Percentiles rank a stretch among this genome's conserved stretches.
Evolutionary conservation across 2,888 invertebrate species (phyloP).

Genomic region (Tenthredo scrophulariae): DNA sequence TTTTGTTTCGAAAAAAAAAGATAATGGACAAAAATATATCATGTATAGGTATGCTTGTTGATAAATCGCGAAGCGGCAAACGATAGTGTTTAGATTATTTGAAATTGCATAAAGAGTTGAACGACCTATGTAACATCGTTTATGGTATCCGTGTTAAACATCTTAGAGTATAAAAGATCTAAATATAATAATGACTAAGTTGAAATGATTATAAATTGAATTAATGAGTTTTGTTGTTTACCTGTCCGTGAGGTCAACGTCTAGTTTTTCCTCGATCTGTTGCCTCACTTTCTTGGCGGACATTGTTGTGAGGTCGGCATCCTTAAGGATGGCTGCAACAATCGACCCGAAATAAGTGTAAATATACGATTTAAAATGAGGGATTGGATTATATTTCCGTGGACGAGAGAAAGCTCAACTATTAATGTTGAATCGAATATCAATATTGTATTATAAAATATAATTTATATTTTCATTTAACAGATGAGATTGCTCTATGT

Average conservation of each 20-base stretch:
- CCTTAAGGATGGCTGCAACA: slow-evolving; percentile 89
- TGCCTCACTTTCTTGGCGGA: slow-evolving; percentile 94
- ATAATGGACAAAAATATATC: too few relatives aligned
- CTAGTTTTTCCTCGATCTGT: slow-evolving; percentile 90
- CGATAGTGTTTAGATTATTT: neutral
- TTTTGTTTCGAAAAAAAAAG: neutral
- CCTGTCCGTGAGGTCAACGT: slow-evolving; percentile 86
- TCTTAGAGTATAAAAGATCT: neutral
- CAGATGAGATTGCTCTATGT: neutral
- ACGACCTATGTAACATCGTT: neutral
- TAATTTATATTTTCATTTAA: neutral
- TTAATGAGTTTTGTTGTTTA: slow-evolving; percentile 65
- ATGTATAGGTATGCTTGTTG: neutral
- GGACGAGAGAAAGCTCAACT: neutral
- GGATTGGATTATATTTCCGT: too few relatives aligned
- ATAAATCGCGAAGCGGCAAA: neutral
- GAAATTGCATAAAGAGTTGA: neutral
- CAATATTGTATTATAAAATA: neutral
- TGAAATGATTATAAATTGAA: neutral
- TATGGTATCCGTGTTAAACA: neutral
- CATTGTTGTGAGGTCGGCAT: slow-evolving; percentile 90
- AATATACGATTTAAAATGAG: slow-evolving; percentile 16
- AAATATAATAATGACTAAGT: slow-evolving; percentile 10
- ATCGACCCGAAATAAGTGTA: slow-evolving; percentile 57
- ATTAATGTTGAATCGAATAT: neutral